Percentiles rank a stretch among this genome's conserved stretches.
Conservation (phyloP, 37 sponge, comb jelly and placozoan genomes). For the Axinella damicornis region DNA sequence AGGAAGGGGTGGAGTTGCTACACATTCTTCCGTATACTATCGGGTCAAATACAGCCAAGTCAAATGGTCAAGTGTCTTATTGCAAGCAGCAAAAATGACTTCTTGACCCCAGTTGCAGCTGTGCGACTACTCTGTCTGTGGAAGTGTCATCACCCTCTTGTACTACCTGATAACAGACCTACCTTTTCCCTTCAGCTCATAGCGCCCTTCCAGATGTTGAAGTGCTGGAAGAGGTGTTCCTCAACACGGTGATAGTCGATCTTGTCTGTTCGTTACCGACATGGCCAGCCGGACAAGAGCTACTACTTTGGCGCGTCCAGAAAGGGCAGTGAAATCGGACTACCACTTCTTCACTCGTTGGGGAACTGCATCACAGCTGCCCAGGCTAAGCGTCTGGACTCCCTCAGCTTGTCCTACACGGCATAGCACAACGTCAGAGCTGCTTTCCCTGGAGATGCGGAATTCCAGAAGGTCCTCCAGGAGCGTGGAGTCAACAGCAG, state of each 20-base stretch:
- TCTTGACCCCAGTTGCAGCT: too few relatives aligned
- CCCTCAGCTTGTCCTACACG: not conserved
- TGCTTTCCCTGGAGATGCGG: not conserved
- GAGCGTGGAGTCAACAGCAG: not conserved
- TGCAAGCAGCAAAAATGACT: too few relatives aligned
- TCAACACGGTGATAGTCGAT: not conserved
- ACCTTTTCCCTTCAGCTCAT: slow-evolving; percentile 21
- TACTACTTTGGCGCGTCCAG: not conserved
- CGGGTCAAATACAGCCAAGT: too few relatives aligned
- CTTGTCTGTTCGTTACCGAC: not conserved
- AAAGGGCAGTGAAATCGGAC: not conserved
- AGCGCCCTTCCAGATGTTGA: slow-evolving; percentile 49
- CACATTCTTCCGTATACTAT: too few relatives aligned
- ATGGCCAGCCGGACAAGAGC: not conserved
- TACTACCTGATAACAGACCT: not conserved
- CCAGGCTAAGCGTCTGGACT: not conserved
- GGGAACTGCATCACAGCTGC: not conserved
- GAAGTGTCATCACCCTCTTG: not conserved
- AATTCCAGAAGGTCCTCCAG: not conserved
- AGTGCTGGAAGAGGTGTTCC: slow-evolving; percentile 43
- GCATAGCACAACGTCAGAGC: not conserved
- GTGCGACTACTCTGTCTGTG: not conserved
- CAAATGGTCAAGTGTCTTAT: too few relatives aligned
- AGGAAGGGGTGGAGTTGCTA: too few relatives aligned
- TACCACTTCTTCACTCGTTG: not conserved